These are phyloP conservation scores for Deroptyus accipitrinus DNA, from an alignment of 2,113 vertebrate species.

Conservation along the genomic window DNA sequence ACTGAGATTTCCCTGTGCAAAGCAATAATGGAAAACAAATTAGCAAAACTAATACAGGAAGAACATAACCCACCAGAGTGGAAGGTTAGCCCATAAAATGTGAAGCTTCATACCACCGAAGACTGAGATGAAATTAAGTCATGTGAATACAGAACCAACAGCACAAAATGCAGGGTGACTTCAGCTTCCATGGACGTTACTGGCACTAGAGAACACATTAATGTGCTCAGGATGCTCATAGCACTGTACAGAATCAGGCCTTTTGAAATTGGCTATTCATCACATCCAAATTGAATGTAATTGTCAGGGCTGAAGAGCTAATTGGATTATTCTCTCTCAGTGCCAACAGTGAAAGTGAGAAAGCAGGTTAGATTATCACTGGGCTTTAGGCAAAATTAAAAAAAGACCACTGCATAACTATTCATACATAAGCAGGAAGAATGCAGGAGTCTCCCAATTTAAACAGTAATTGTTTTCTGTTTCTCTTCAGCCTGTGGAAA, in stretches of 20 bases:
- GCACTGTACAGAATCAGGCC: neutral
- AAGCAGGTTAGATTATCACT: neutral
- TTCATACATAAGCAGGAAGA: neutral
- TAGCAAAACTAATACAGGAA: neutral
- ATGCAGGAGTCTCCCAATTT: neutral
- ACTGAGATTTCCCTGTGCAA: neutral
- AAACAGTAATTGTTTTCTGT: neutral
- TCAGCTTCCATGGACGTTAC: neutral
- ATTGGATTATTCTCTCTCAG: conserved; percentile 17
- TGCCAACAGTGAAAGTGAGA: neutral
- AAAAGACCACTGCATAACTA: neutral
- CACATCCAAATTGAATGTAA: conserved; percentile 10
- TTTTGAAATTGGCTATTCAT: neutral
- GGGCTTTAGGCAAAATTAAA: neutral
- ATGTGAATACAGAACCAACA: neutral
- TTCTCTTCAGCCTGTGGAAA: neutral
- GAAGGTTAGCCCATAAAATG: neutral
- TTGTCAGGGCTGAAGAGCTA: neutral
- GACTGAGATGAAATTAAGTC: neutral
- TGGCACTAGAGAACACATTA: neutral
- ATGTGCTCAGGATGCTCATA: neutral
- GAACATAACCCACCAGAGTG: neutral
- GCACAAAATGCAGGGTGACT: neutral
- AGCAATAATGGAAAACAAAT: conserved; percentile 10
- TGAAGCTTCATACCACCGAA: neutral